Percentiles rank a stretch among this genome's conserved stretches.
Conservation (phyloP, 2,888 invertebrate species). For the Drosophila kambysellisi region DNA sequence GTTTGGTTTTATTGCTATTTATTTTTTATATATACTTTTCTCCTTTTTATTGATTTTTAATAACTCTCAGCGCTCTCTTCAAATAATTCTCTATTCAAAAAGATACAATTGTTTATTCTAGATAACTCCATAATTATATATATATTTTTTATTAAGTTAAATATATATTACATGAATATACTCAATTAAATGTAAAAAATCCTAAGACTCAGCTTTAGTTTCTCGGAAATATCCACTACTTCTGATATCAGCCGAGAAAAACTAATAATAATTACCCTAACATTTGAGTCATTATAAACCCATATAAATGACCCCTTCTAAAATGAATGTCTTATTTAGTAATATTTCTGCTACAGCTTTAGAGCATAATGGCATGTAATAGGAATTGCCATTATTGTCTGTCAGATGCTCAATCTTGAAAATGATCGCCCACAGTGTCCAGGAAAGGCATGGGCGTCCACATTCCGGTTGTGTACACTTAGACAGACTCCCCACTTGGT, state of each 20-base stretch:
- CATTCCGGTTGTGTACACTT: slow-evolving; percentile 17
- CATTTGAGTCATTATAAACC: background rate
- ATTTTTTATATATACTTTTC: background rate
- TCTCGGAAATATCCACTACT: background rate
- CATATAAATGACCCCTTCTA: background rate
- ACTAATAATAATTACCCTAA: background rate
- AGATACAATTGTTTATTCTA: background rate
- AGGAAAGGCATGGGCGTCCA: slow-evolving; percentile 18
- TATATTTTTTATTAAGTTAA: background rate
- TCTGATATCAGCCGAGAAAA: background rate
- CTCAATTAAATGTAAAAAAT: background rate
- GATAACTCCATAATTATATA: background rate
- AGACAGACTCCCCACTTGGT: slow-evolving; percentile 25
- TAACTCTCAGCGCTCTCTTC: background rate
- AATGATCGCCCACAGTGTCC: slow-evolving; percentile 28
- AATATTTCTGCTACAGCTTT: background rate
- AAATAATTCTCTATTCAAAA: background rate
- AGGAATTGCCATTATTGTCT: slow-evolving; percentile 23
- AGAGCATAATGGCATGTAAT: slow-evolving; percentile 20
- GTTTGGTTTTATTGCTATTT: background rate
- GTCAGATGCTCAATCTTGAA: slow-evolving; percentile 25
- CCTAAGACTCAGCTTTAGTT: background rate
- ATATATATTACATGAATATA: background rate
- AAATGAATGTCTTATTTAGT: background rate
- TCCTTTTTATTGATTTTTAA: background rate